phyloP scores from a whole-genome alignment of 53 echinoderm and acorn worm species.

The Antedon mediterranea region DNA sequence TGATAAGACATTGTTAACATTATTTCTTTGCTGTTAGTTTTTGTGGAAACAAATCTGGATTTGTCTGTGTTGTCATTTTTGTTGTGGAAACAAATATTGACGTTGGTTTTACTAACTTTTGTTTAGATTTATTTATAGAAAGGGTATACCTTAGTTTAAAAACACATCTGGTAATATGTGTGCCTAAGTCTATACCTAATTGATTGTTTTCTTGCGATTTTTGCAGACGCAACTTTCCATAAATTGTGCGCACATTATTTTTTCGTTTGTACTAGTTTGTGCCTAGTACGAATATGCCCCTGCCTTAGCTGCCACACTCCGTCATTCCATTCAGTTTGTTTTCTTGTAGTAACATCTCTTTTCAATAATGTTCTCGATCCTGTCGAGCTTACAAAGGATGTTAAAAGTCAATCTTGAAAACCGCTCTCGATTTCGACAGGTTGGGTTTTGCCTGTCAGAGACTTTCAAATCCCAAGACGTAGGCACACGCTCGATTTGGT shows the following conservation, averaged over 20 bases:
- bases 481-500: neutral
- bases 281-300: neutral
- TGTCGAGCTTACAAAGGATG: neutral
- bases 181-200: too few relatives aligned
- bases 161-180: too few relatives aligned
- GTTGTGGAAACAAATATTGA: too few relatives aligned
- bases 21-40: too few relatives aligned
- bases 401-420: neutral
- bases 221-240: too few relatives aligned
- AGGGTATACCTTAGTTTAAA: too few relatives aligned
- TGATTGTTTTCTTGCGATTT: too few relatives aligned
- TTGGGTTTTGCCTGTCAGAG: neutral
- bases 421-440: neutral
- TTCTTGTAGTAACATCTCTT: neutral
- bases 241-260: neutral
- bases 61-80: too few relatives aligned
- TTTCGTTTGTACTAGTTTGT: neutral
- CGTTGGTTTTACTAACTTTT: too few relatives aligned
- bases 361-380: neutral
- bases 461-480: neutral
- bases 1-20: too few relatives aligned
- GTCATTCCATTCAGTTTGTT: neutral
- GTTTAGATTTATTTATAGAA: too few relatives aligned
- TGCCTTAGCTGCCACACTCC: neutral
- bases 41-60: too few relatives aligned